Percentiles rank a stretch among this genome's conserved stretches.
Evolutionary conservation across 2,797 vertebrate genomes (phyloP).

Genomic region (Darevskia mixta): DNA sequence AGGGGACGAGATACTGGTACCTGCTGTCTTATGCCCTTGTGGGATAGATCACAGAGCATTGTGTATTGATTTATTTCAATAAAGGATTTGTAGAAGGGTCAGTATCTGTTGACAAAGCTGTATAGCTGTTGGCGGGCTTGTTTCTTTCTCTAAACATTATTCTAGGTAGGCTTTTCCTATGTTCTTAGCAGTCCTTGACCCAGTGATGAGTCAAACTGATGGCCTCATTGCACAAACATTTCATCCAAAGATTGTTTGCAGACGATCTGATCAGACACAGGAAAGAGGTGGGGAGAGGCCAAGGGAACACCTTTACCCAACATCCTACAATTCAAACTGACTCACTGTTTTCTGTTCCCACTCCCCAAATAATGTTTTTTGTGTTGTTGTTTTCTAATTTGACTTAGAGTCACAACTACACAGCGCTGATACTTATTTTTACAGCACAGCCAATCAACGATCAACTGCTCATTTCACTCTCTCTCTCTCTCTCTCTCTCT

Average conservation of each 20-base stretch:
- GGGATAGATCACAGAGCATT: neutral
- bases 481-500: too few relatives aligned
- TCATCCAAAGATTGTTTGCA: constrained; percentile 40
- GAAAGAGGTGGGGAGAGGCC: neutral
- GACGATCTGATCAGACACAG: constrained; percentile 28
- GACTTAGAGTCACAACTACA: neutral
- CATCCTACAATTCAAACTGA: constrained; percentile 8
- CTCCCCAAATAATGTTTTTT: neutral
- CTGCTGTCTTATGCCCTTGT: neutral
- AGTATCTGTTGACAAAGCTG: neutral
- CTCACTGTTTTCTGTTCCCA: constrained; percentile 2
- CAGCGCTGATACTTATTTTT: neutral
- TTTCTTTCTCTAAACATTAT: constrained; percentile 18
- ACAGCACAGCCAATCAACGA: neutral
- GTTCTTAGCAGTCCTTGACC: constrained; percentile 49
- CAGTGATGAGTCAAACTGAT: constrained; percentile 38
- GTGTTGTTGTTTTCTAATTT: neutral
- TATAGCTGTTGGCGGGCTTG: constrained; percentile 21
- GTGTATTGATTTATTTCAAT: neutral
- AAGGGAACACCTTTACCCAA: constrained; percentile 42
- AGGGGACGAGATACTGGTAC: neutral
- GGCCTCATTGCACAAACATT: constrained; percentile 54
- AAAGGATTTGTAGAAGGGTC: neutral
- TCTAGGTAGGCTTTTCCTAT: constrained; percentile 17
- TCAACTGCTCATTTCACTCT: constrained; percentile 17